Conservation (phyloP, 1,140 invertebrate genomes). For the Drosophila rhopaloa region DNA sequence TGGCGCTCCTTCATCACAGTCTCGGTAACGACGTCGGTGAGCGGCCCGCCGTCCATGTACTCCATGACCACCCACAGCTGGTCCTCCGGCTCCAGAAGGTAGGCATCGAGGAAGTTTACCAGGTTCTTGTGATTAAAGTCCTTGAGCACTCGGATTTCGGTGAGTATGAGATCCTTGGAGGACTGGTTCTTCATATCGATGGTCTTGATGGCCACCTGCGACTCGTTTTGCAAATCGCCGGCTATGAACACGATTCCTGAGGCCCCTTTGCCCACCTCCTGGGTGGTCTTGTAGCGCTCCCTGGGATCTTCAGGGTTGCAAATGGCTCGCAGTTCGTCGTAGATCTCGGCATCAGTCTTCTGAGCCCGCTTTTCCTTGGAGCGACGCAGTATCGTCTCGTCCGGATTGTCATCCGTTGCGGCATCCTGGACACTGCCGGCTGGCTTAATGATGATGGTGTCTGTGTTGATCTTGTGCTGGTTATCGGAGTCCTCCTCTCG, state of each 20-base stretch:
- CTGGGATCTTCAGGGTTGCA: conserved; percentile 92
- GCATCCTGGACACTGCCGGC: conserved; percentile 35
- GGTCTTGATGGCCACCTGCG: conserved; percentile 97
- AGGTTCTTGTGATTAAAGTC: conserved; percentile 98
- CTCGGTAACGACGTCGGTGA: conserved; percentile 99
- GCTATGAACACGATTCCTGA: conserved; percentile 97
- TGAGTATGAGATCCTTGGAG: conserved; percentile 97
- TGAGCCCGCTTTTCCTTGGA: conserved; percentile 87
- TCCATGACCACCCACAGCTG: conserved; percentile 99
- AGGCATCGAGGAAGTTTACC: conserved; percentile 98
- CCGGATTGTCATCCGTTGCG: conserved; percentile 72
- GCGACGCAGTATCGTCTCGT: conserved; percentile 85
- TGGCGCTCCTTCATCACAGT: conserved; percentile 99
- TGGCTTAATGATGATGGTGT: conserved; percentile 84
- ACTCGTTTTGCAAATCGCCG: conserved; percentile 90
- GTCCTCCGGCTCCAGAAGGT: conserved; percentile 91
- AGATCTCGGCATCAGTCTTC: conserved; percentile 92
- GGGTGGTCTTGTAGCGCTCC: conserved; percentile 91
- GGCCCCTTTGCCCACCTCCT: conserved; percentile 95
- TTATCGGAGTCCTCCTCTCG: conserved; percentile 49
- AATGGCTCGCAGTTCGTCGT: conserved; percentile 92
- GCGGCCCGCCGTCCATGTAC: conserved; percentile 96
- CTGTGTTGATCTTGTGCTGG: conserved; percentile 83
- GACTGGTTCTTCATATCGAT: conserved; percentile 97
- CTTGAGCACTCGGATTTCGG: conserved; percentile 97